phyloP scores from a whole-genome alignment of 2,113 vertebrate genomes.

The Coregonus clupeaformis region DNA sequence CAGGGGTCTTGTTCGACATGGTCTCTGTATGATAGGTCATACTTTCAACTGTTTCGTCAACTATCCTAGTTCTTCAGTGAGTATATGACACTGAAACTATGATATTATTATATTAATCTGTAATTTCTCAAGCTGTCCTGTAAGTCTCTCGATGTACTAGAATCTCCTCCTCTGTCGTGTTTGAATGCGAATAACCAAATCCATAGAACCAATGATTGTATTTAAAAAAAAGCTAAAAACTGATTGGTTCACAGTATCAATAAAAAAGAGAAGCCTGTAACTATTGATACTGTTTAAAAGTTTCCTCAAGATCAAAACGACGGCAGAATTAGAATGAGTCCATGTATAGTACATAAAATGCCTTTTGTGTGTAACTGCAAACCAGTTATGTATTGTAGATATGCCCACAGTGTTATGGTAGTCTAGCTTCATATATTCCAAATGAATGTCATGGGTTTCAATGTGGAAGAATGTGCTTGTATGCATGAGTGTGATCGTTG shows the following conservation, averaged over 20 bases:
- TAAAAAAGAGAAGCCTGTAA: constrained; percentile 4
- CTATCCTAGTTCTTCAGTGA: not conserved
- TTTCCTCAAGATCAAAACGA: constrained; percentile 56
- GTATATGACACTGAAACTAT: not conserved
- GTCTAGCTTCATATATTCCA: constrained; percentile 70
- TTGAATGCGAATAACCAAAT: constrained; percentile 57
- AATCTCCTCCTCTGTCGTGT: constrained; percentile 41
- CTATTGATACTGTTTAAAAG: constrained; percentile 31
- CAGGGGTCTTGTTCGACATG: not conserved
- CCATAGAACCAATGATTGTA: constrained; percentile 61
- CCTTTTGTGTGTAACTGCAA: constrained; percentile 66
- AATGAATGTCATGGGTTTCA: constrained; percentile 18
- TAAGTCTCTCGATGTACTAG: constrained; percentile 32
- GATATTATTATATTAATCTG: not conserved
- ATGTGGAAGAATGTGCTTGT: constrained; percentile 58
- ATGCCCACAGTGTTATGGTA: constrained; percentile 78
- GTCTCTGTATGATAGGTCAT: constrained; percentile 15
- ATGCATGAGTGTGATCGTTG: constrained; percentile 49
- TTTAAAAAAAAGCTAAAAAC: constrained; percentile 19
- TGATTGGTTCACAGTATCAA: constrained; percentile 20
- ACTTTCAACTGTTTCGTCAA: not conserved
- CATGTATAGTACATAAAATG: constrained; percentile 50
- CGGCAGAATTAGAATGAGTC: constrained; percentile 64
- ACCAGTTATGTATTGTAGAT: constrained; percentile 77
- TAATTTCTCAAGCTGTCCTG: constrained; percentile 33